Evolutionary conservation across 2,113 vertebrate species (phyloP).

Genomic region (Halcyon senegalensis): DNA sequence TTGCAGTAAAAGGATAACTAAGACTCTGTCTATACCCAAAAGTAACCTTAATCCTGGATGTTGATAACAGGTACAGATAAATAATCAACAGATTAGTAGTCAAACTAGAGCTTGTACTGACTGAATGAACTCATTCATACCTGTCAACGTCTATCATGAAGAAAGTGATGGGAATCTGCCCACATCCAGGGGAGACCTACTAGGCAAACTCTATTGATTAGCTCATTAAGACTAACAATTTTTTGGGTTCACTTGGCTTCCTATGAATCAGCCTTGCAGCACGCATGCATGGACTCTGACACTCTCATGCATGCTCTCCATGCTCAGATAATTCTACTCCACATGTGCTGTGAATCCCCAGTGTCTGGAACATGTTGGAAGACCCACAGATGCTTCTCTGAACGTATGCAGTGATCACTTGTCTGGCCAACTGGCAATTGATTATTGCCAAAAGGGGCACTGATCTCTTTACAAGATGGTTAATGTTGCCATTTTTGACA

Average conservation of each 20-base stretch:
- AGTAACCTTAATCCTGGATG: neutral
- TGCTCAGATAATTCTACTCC: neutral
- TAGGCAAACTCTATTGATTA: neutral
- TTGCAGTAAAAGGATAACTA: neutral
- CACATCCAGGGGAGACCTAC: neutral
- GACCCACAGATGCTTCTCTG: conserved; percentile 23
- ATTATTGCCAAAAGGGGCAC: neutral
- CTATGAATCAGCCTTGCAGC: neutral
- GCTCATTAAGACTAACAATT: neutral
- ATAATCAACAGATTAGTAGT: neutral
- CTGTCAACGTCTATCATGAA: neutral
- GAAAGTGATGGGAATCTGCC: neutral
- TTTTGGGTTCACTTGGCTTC: neutral
- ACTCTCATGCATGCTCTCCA: neutral
- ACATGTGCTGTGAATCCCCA: neutral
- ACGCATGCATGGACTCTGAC: neutral
- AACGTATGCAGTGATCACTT: neutral
- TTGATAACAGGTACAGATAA: neutral
- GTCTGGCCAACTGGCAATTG: neutral
- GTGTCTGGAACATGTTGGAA: neutral
- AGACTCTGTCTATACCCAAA: neutral
- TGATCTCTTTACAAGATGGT: neutral
- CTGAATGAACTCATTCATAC: neutral
- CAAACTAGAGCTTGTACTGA: neutral
- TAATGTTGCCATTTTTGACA: neutral